These are phyloP conservation scores for Pelmatolapia mariae DNA, from an alignment of 2,113 vertebrate genomes.

Conservation along the genomic window DNA sequence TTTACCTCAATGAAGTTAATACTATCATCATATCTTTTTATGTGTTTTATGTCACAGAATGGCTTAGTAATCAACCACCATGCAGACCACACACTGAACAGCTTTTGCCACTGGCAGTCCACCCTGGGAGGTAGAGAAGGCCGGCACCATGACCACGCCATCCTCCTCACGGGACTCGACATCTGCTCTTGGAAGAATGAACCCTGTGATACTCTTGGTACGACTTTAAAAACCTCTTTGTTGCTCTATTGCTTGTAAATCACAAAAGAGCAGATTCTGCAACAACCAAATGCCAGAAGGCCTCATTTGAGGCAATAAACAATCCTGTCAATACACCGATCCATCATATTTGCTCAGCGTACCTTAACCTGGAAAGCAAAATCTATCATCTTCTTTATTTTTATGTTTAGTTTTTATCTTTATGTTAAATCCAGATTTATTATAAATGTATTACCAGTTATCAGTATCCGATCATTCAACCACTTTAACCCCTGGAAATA, in stretches of 20 bases:
- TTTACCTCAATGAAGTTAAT: background rate
- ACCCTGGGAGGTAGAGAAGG: slow-evolving; percentile 78
- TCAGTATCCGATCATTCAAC: fast-evolving
- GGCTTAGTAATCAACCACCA: slow-evolving; percentile 86
- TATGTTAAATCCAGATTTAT: background rate
- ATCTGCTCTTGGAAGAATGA: slow-evolving; percentile 94
- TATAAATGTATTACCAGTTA: background rate
- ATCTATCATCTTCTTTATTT: background rate
- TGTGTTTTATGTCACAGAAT: slow-evolving; percentile 62
- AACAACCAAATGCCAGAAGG: background rate
- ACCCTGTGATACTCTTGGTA: slow-evolving; percentile 88
- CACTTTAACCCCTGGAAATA: background rate
- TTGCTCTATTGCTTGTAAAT: background rate
- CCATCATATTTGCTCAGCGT: background rate
- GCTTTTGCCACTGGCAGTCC: slow-evolving; percentile 93
- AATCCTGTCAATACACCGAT: background rate
- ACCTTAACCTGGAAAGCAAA: background rate
- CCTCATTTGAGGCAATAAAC: background rate
- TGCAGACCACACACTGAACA: slow-evolving; percentile 87
- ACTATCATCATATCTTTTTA: background rate
- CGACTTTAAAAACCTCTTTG: background rate
- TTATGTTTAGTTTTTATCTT: background rate
- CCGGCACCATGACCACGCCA: slow-evolving; percentile 84
- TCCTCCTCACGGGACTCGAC: slow-evolving; percentile 86
- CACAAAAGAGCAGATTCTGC: background rate